These are phyloP conservation scores for Phrynosoma blainvillii DNA, from an alignment of 2,113 vertebrate genomes.

Conservation along the genomic window DNA sequence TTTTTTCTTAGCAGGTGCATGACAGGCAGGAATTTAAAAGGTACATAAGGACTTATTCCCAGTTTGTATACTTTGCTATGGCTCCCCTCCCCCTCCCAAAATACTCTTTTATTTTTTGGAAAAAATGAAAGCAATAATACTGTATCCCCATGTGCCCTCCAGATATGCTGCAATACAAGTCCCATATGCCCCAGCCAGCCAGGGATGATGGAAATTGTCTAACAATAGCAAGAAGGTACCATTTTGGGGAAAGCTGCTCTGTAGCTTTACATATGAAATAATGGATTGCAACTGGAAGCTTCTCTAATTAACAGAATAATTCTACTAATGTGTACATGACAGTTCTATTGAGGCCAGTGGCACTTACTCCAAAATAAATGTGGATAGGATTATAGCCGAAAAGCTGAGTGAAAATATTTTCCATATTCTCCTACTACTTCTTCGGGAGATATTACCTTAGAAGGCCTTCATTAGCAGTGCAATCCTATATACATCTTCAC, in stretches of 20 bases:
- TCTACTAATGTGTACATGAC: not conserved
- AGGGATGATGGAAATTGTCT: no score
- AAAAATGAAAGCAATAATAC: no score
- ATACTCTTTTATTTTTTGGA: no score
- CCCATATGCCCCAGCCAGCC: no score
- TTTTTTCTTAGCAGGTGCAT: not conserved
- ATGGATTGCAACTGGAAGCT: not conserved
- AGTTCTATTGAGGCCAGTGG: not conserved
- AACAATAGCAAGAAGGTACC: no score
- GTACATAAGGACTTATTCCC: no score
- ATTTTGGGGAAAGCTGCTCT: no score
- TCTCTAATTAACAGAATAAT: not conserved
- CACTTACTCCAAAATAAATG: not conserved
- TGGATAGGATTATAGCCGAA: not conserved
- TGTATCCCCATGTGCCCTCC: no score
- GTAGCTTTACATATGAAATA: not conserved
- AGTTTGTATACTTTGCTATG: no score
- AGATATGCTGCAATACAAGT: no score
- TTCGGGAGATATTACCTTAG: not conserved
- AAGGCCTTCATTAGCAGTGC: not conserved
- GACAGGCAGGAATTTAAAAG: no score
- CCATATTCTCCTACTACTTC: not conserved
- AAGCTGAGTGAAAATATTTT: slow-evolving; percentile 1
- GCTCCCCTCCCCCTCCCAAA: no score
- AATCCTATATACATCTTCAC: not conserved